Conservation (phyloP, 1,140 invertebrate genomes). For the Drosophila ficusphila region DNA sequence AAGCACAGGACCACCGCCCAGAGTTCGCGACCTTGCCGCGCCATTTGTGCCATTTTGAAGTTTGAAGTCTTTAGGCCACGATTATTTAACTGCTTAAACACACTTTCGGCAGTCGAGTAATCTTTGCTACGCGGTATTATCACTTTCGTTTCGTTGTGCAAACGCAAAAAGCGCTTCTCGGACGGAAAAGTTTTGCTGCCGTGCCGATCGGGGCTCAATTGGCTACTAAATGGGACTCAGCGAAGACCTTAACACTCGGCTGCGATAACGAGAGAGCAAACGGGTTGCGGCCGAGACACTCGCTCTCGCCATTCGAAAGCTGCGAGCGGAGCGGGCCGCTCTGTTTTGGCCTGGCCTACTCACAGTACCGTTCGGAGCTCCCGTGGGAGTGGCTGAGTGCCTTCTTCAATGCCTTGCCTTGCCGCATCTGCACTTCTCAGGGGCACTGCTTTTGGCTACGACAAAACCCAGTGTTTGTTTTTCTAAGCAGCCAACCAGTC, state of each 20-base stretch:
- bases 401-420: conserved; percentile 2
- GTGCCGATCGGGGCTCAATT: conserved; percentile 13
- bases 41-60: conserved; percentile 24
- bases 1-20: conserved; percentile 13
- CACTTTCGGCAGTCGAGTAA: background rate
- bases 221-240: conserved; percentile 9
- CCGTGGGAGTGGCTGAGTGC: conserved; percentile 27
- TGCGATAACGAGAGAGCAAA: background rate
- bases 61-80: conserved; percentile 6
- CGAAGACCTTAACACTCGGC: background rate
- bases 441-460: background rate
- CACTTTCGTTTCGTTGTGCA: conserved; percentile 23
- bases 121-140: conserved; percentile 17
- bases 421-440: conserved; percentile 15
- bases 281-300: background rate
- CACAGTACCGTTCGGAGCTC: conserved; percentile 27
- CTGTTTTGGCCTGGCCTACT: conserved; percentile 31
- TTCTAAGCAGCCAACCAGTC: background rate
- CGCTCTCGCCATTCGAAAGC: background rate
- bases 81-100: conserved; percentile 37
- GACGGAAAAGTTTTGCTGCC: background rate
- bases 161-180: background rate
- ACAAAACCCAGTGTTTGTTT: conserved; percentile 20
- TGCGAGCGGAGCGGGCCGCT: conserved; percentile 14
- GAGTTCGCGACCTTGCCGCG: conserved; percentile 21